Base-by-base conservation (phyloP, 1,140 invertebrate genomes). In the Penaeus vannamei region DNA sequence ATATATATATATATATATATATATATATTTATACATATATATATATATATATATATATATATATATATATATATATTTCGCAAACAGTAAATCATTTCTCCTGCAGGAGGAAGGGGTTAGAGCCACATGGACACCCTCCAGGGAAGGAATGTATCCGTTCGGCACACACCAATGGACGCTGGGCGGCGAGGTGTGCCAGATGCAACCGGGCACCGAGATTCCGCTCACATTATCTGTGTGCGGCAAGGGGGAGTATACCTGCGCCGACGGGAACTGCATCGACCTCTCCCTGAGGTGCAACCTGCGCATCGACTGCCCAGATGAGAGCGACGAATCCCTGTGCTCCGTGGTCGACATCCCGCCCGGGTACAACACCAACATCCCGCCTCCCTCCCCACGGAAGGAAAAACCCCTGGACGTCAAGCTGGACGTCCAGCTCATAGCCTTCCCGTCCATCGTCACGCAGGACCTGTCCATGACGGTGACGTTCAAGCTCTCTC, bases 251-350 rank as follows among this genome's bases (percentile, higher is more conserved):
- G 95, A 99, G 93, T 97, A 97, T 0, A 98, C 97, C 0, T 99
- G 98, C 92, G 95, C 95, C 46, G 98, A 97, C 93, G 97, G 97
- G 64, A 95, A 98, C 87, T 99, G 98, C 93, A 98, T 99, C 90
- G 94, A 95, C 0, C 96, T 96, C 92, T 93, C 94, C 1, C 94
- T 95, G 85, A 95, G 98, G 29, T 99, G 98, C 92, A 96, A 99
- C 92, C 96, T 96, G 22, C 94, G 94, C 72, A 93, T 93, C 5
- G 96, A 98, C 92, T 99, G 98, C 92, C 93, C 94, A 12, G 98
- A 99, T 93, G 95, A 95, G 32, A 97, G 97, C 7, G 98, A 99
- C 93, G 98, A 99, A 94, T 94, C 95, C 91, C 94, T 96, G 92
- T 99, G 98, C 94, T 95, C 91, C 92, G 29, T 91, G 64, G 22